Evolutionary conservation across 2,888 invertebrate genomes (phyloP).

Genomic region (Chouioia cunea): DNA sequence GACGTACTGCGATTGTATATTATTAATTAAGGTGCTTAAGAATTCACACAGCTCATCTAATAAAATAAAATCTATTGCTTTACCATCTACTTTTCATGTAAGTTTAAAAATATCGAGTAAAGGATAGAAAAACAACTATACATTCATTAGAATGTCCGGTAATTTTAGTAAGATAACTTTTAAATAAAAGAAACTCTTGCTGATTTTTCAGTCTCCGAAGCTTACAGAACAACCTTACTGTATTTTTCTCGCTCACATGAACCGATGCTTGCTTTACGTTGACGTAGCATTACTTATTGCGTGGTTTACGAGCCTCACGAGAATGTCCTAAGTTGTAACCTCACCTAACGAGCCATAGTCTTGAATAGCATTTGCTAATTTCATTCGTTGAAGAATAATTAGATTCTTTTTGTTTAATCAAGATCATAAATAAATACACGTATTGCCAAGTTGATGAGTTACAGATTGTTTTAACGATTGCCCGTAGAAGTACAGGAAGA

Average conservation of each 20-base stretch:
- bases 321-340: conserved; percentile 37
- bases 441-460: too few species aligned
- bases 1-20: too few species aligned
- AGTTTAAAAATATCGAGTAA: not conserved
- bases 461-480: too few species aligned
- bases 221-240: conserved; percentile 20
- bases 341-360: conserved; percentile 13
- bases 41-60: not conserved
- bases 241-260: not conserved
- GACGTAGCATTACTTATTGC: conserved; percentile 46
- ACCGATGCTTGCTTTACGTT: conserved; percentile 18
- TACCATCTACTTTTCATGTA: conserved; percentile 11
- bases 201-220: conserved; percentile 55
- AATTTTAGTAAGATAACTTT: conserved; percentile 21
- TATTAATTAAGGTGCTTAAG: too few species aligned
- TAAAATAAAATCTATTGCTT: conserved; percentile 20
- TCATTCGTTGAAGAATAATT: conserved; percentile 19
- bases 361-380: conserved; percentile 6
- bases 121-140: conserved; percentile 24
- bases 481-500: too few species aligned
- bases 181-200: conserved; percentile 47
- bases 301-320: conserved; percentile 51
- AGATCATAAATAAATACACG: too few species aligned
- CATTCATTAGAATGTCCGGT: conserved; percentile 10
- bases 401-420: too few species aligned